Evolutionary conservation across 1,140 invertebrate species (phyloP), one percentile per base, ranked within the genome.

Genomic region (Pygmarrhopalites habei): DNA sequence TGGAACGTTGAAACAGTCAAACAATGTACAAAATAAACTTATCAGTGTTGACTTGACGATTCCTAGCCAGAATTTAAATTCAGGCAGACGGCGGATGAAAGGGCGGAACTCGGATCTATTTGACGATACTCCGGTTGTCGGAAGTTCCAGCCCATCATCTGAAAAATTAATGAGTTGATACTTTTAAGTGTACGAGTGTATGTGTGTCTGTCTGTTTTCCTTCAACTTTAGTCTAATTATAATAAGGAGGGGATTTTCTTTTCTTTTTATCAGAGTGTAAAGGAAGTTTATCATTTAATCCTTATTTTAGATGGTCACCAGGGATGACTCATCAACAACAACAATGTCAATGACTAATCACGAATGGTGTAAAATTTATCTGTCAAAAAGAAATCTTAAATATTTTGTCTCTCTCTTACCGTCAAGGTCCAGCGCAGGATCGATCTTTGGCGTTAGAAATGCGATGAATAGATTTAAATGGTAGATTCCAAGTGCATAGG

Each of bases 61-160:
- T 70, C 93, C 95, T 73, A 97, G 87, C 97, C 97, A 99, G 79
- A 99, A 99, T 79, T 99, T 99, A 76, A 99, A 99, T 81, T 99
- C 97, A 30, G 96, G 95, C 74, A 99, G 80, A 72, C 96, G 83
- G 71, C 96, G 81, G 74, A 99, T 98, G 75, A 99, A 99, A 47
- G 97, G 97, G 71, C 93, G 83, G 76, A 99, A 99, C 78, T 99
- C 97, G 80, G 99, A 95, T 74, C 90, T 95, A 26, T 86, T 85
- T 76, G 99, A 95, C 74, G 91, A 95, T n/a, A n/a, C n/a, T n/a
- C n/a, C n/a, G 28, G 86, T 85, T 76, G 86, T 87, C 19, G 97
- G 96, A 71, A 99, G 83, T 72, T 89, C 87, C 61, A 93, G 92
- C 30, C 92, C 92, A 74, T 90, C 86, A 65, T 86, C 88, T 81